These are phyloP conservation scores for Zaprionus africanus DNA, from an alignment of 1,140 invertebrate species.

Conservation along the genomic window DNA sequence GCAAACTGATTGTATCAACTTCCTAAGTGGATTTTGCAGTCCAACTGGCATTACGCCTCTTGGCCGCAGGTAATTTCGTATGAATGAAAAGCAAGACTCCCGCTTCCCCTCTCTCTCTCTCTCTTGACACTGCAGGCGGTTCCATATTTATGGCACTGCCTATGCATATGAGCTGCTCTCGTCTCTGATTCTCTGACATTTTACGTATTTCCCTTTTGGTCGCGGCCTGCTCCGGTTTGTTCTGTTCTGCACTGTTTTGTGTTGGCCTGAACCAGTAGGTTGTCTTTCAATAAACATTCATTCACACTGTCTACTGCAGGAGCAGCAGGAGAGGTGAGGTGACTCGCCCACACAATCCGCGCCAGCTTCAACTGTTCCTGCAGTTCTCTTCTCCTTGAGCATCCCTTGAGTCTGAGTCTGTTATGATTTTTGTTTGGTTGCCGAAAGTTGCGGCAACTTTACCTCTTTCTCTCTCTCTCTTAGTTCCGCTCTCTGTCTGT, in stretches of 20 bases:
- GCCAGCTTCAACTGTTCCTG: background rate
- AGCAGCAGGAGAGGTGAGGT: background rate
- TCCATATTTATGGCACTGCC: slow-evolving; percentile 46
- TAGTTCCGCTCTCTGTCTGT: background rate
- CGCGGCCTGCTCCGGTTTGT: slow-evolving; percentile 21
- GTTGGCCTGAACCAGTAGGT: slow-evolving; percentile 9
- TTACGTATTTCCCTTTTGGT: slow-evolving; percentile 63
- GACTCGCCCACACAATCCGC: slow-evolving; percentile 6
- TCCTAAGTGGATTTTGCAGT: slow-evolving; percentile 83
- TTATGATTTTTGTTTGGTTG: slow-evolving; percentile 54
- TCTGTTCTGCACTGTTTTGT: background rate
- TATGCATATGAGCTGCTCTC: slow-evolving; percentile 69
- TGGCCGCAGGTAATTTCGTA: slow-evolving; percentile 81
- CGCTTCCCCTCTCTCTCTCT: slow-evolving; percentile 4
- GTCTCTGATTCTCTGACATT: slow-evolving; percentile 63
- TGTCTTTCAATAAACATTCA: slow-evolving; percentile 57
- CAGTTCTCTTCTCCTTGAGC: background rate
- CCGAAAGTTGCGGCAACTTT: slow-evolving; percentile 38
- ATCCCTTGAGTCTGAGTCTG: slow-evolving; percentile 1
- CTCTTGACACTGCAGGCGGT: slow-evolving; percentile 21
- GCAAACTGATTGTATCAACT: slow-evolving; percentile 81
- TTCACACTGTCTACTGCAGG: slow-evolving; percentile 24
- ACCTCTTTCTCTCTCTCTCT: slow-evolving; percentile 2
- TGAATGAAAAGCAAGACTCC: slow-evolving; percentile 81
- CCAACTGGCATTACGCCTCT: slow-evolving; percentile 82